Conservation (phyloP, 2,113 vertebrate species). For the Formicarius rufipectus region DNA sequence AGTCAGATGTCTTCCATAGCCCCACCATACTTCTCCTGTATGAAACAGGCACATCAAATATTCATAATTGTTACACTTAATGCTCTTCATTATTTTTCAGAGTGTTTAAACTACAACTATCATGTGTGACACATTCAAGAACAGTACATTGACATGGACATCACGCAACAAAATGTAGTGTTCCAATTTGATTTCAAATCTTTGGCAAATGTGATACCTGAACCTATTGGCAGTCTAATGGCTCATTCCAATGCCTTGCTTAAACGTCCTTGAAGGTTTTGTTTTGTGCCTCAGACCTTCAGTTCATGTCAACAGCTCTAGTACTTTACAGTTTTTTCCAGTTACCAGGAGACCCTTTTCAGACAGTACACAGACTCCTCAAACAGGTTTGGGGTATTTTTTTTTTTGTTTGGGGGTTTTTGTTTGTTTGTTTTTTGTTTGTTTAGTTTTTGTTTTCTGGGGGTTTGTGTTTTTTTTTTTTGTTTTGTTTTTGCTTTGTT, state of each 20-base stretch:
- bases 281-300: neutral
- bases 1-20: neutral
- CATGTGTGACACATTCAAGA: neutral
- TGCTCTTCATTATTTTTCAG: neutral
- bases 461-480: too few species aligned
- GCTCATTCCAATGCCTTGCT: neutral
- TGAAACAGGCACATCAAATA: neutral
- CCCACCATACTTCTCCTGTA: neutral
- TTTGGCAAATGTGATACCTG: neutral
- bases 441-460: too few species aligned
- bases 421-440: too few species aligned
- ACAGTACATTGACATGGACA: neutral
- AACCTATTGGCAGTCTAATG: neutral
- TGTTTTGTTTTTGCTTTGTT: too few species aligned
- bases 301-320: neutral
- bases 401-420: too few species aligned
- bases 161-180: accelerated
- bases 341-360: neutral
- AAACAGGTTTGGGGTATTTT: too few species aligned
- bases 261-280: neutral
- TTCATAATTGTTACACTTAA: neutral
- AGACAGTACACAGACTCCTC: neutral
- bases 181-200: neutral
- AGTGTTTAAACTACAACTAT: neutral
- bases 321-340: neutral